Conservation (phyloP, 1,140 invertebrate species). For the Bombyx mori region DNA sequence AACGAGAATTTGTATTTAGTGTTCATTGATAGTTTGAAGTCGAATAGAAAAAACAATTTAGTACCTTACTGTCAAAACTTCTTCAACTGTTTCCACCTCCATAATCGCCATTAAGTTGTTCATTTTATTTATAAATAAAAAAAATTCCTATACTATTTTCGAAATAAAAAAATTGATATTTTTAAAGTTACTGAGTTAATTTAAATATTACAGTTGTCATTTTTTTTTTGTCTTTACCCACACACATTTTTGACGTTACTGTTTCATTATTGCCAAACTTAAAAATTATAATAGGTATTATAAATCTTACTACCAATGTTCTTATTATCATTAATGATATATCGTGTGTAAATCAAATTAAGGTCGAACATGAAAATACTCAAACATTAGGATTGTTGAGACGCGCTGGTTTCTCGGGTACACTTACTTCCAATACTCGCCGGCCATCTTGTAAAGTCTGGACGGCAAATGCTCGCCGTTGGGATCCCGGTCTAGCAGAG, state of each 20-base stretch:
- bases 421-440: conserved; percentile 80
- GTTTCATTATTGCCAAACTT: no score
- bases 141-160: conserved; percentile 2
- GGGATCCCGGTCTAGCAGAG: conserved; percentile 44
- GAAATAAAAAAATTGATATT: neutral
- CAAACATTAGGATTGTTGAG: no score
- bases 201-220: neutral
- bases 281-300: no score
- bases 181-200: conserved; percentile 7
- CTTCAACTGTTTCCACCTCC: conserved; percentile 38
- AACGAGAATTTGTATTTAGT: no score
- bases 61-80: conserved; percentile 31
- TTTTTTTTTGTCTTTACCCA: no score
- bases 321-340: no score
- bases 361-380: no score
- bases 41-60: no score
- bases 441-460: conserved; percentile 74
- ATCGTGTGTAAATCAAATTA: no score
- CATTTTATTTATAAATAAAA: conserved; percentile 24
- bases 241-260: no score
- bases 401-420: neutral
- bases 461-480: conserved; percentile 68
- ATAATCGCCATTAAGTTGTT: conserved; percentile 28
- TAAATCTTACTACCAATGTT: no score
- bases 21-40: no score